Evolutionary conservation across 2,113 vertebrate genomes (phyloP).

Genomic region (Nipponia nippon): DNA sequence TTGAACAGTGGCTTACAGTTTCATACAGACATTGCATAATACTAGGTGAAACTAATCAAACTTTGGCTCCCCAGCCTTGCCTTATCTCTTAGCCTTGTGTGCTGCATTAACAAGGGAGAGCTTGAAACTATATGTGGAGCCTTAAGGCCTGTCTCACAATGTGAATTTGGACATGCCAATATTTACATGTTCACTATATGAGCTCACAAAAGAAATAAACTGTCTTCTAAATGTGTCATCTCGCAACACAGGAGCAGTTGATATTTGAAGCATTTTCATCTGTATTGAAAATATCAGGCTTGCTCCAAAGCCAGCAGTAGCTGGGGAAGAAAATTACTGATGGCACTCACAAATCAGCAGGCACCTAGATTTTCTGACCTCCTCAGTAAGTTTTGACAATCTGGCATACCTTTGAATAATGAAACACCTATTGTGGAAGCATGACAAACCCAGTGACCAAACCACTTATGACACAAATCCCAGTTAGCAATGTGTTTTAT

Average conservation of each 20-base stretch:
- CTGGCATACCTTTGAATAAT: background rate
- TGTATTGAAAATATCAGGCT: background rate
- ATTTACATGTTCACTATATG: background rate
- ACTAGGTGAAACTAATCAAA: background rate
- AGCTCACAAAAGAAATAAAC: slow-evolving; percentile 1
- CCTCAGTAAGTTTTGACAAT: background rate
- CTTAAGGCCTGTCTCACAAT: background rate
- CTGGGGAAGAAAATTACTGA: background rate
- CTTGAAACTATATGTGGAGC: background rate
- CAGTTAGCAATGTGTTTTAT: background rate
- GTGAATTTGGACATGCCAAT: background rate
- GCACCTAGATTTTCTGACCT: background rate
- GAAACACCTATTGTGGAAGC: background rate
- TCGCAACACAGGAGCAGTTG: background rate
- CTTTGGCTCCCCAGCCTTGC: background rate
- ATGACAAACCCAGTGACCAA: background rate
- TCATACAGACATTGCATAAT: background rate
- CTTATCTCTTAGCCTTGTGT: background rate
- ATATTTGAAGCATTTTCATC: background rate
- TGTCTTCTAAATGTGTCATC: background rate
- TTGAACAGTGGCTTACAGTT: background rate
- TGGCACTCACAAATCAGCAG: background rate
- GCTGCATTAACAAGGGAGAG: background rate
- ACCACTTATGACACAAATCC: background rate
- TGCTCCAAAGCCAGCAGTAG: background rate